Evolutionary conservation across 2,888 invertebrate genomes (phyloP).

Genomic region (Eilema depressum): DNA sequence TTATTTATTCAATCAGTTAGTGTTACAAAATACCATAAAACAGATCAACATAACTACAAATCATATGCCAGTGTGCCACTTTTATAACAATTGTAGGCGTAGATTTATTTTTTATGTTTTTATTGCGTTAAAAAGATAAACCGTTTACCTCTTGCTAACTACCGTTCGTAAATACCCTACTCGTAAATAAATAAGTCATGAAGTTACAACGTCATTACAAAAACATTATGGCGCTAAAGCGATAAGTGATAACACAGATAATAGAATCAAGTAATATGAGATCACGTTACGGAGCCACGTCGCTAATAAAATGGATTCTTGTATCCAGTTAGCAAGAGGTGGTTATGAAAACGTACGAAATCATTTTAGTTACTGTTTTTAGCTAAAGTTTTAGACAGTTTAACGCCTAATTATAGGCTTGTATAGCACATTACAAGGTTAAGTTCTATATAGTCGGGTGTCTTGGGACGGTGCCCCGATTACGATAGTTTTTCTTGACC

Average conservation of each 20-base stretch:
- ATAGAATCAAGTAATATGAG: slow-evolving; percentile 11
- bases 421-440: no score
- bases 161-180: background rate
- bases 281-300: background rate
- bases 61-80: no score
- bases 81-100: no score
- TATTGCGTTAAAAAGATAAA: background rate
- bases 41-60: no score
- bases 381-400: background rate
- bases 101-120: no score
- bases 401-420: background rate
- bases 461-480: no score
- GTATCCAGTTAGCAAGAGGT: slow-evolving; percentile 1
- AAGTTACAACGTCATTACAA: slow-evolving; percentile 6
- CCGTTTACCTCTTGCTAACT: no score
- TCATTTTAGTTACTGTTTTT: background rate
- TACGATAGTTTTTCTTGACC: no score
- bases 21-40: no score
- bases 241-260: slow-evolving; percentile 8
- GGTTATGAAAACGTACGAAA: background rate
- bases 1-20: no score
- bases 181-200: slow-evolving; percentile 9
- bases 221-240: slow-evolving; percentile 9
- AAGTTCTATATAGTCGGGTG: no score
- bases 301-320: slow-evolving; percentile 4